phyloP scores from a whole-genome alignment of 2,797 vertebrate genomes.

The Bradypus variegatus region DNA sequence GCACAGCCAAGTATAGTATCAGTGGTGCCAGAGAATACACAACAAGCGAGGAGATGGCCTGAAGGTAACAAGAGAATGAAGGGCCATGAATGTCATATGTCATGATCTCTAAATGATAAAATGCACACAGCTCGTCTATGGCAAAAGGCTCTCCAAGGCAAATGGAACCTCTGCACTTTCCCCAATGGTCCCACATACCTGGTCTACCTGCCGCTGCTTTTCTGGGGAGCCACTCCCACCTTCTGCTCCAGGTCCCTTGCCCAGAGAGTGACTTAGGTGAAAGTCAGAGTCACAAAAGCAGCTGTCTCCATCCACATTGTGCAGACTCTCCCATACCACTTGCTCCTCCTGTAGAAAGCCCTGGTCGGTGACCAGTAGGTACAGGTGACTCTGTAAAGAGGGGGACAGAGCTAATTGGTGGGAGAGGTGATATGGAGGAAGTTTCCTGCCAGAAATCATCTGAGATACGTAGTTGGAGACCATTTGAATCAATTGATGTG shows the following conservation, averaged over 20 bases:
- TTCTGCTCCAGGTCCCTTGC: conserved; percentile 62
- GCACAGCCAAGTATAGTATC: neutral
- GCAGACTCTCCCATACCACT: conserved; percentile 92
- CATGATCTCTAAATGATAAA: neutral
- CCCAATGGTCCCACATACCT: conserved; percentile 70
- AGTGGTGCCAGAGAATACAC: neutral
- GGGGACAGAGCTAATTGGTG: neutral
- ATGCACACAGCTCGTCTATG: neutral
- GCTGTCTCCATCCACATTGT: conserved; percentile 92
- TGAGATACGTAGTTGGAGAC: neutral
- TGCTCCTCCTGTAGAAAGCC: conserved; percentile 89
- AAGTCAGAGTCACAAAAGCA: conserved; percentile 93
- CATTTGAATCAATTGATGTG: neutral
- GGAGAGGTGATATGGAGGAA: neutral
- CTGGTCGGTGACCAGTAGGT: conserved; percentile 94
- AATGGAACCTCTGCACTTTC: neutral
- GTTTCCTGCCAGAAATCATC: neutral
- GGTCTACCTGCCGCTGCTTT: conserved; percentile 83
- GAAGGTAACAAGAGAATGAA: neutral
- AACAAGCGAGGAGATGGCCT: neutral
- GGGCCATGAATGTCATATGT: neutral
- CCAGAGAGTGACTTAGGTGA: conserved; percentile 80
- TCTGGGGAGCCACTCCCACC: neutral
- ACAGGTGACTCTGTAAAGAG: conserved; percentile 83
- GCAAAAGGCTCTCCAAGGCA: neutral